A percentile compares a stretch with the other conserved stretches of the same genome.
phyloP scores from a whole-genome alignment of 2,113 vertebrate species.

The Xiphorhynchus elegans region DNA sequence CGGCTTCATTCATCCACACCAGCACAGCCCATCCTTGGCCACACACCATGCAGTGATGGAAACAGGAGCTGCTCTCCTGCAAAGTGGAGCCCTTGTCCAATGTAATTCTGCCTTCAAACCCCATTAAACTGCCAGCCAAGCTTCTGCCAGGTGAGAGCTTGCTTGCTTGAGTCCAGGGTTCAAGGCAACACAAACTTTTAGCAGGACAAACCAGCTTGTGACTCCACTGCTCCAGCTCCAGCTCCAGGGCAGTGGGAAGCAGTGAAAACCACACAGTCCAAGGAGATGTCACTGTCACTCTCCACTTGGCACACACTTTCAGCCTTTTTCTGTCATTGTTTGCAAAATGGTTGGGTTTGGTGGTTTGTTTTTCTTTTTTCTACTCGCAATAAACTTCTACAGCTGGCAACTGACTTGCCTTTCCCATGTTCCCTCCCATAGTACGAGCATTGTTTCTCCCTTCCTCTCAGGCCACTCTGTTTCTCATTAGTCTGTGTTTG shows the following conservation, averaged over 20 bases:
- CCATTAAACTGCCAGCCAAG: neutral
- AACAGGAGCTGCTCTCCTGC: neutral
- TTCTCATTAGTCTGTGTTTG: slow-evolving; percentile 36
- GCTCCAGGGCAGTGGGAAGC: neutral
- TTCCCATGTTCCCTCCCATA: slow-evolving; percentile 47
- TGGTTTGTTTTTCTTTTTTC: neutral
- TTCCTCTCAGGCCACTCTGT: neutral
- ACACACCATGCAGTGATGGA: rapidly evolving
- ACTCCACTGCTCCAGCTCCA: rapidly evolving
- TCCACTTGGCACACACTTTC: neutral
- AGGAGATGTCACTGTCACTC: neutral
- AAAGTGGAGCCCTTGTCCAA: neutral
- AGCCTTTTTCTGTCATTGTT: neutral
- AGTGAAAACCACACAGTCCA: neutral
- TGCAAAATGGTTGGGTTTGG: neutral
- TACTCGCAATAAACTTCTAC: neutral
- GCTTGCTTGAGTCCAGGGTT: neutral
- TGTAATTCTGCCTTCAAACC: neutral
- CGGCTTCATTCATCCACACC: neutral
- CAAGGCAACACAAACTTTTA: neutral
- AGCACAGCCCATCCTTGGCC: rapidly evolving
- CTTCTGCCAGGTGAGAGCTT: neutral
- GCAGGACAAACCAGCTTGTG: neutral
- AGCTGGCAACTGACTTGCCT: slow-evolving; percentile 33
- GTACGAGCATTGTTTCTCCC: slow-evolving; percentile 37